Percentiles rank a stretch among this genome's conserved stretches.
Evolutionary conservation across 1,140 invertebrate genomes (phyloP).

Genomic region (Gryon sp.): DNA sequence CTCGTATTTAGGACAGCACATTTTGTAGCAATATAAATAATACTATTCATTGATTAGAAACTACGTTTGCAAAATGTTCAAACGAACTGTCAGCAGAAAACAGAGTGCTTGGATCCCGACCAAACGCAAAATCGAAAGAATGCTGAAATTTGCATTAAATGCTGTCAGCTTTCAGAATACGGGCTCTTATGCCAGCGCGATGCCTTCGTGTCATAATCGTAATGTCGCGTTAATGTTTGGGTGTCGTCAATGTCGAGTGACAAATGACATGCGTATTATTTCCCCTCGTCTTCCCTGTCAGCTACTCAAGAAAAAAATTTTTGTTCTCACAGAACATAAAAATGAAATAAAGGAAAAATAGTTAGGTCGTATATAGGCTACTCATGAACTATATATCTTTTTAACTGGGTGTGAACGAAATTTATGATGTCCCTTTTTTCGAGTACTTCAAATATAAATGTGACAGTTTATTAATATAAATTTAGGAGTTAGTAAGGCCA

Average conservation of each 20-base stretch:
- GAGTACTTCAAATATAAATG: too few species aligned
- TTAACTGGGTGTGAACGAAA: too few species aligned
- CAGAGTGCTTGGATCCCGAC: conserved; percentile 6
- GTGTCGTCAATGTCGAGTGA: conserved; percentile 58
- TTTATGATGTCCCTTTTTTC: too few species aligned
- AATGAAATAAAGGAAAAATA: too few species aligned
- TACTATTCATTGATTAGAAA: conserved; percentile 21
- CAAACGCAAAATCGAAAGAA: conserved; percentile 43
- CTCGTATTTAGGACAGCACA: too few species aligned
- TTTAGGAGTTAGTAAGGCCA: too few species aligned
- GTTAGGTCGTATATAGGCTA: too few species aligned
- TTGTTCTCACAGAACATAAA: too few species aligned
- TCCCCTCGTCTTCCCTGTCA: conserved; percentile 21
- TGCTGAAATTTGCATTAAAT: conserved; percentile 55
- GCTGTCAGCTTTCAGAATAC: conserved; percentile 43
- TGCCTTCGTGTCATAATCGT: conserved; percentile 8
- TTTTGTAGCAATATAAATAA: not conserved
- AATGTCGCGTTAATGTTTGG: conserved; percentile 38
- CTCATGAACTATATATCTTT: too few species aligned
- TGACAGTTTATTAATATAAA: too few species aligned
- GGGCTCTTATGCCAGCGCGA: conserved; percentile 25
- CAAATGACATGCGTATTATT: conserved; percentile 63
- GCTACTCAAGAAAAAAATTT: too few species aligned
- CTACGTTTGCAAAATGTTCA: conserved; percentile 13
- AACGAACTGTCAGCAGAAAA: conserved; percentile 39